Percentiles rank a stretch among this genome's conserved stretches.
Evolutionary conservation across 2,888 invertebrate species (phyloP).

Genomic region (Clostera curtula): DNA sequence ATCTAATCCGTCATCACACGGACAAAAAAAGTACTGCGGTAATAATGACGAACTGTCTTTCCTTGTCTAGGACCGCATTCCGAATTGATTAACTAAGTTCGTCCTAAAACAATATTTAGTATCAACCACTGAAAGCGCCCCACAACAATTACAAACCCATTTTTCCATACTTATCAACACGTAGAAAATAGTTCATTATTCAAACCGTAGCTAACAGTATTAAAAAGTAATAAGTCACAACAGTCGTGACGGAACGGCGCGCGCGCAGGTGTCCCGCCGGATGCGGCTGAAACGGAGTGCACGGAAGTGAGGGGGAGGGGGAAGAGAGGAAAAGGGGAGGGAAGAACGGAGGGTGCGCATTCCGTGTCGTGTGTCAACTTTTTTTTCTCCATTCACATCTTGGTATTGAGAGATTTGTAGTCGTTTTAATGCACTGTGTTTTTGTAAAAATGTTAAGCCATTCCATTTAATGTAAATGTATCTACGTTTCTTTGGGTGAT

Average conservation of each 20-base stretch:
- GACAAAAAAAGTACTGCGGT: too few species aligned
- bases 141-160: constrained; percentile 23
- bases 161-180: constrained; percentile 49
- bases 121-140: constrained; percentile 3
- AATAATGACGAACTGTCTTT: too few species aligned
- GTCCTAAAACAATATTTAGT: too few species aligned
- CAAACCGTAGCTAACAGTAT: constrained; percentile 49
- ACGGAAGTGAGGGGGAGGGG: constrained; percentile 9
- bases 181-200: constrained; percentile 55
- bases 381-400: constrained; percentile 14
- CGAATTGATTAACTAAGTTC: too few species aligned
- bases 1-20: too few species aligned
- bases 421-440: constrained; percentile 17
- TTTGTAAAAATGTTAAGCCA: constrained; percentile 9
- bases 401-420: constrained; percentile 23
- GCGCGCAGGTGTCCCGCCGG: constrained; percentile 68
- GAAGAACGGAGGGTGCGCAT: constrained; percentile 37
- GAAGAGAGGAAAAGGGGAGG: constrained; percentile 16
- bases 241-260: constrained; percentile 31
- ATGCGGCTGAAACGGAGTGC: constrained; percentile 51
- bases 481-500: background rate
- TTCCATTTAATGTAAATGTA: background rate
- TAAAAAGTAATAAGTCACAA: constrained; percentile 60
- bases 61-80: too few species aligned
- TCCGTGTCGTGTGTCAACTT: constrained; percentile 25